Evolutionary conservation across 64 coral and sea anemone genomes (phyloP).

Genomic region (Porites lutea): DNA sequence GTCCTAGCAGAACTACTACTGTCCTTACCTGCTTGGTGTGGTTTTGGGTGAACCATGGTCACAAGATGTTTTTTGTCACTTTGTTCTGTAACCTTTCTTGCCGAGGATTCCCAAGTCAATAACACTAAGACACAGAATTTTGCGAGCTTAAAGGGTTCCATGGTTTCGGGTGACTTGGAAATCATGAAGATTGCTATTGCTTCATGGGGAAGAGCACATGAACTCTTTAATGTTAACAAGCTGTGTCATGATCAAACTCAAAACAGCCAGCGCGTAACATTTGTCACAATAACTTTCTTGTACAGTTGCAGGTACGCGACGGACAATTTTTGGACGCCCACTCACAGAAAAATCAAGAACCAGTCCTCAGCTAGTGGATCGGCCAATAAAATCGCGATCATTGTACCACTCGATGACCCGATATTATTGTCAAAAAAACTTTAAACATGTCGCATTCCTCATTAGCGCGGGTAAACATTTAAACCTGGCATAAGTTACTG

Average conservation of each 20-base stretch:
- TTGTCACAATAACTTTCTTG: neutral
- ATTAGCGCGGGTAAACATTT: too few relatives aligned
- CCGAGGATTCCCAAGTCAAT: neutral
- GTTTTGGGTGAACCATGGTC: conserved; percentile 1
- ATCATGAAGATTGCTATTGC: neutral
- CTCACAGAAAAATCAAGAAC: too few relatives aligned
- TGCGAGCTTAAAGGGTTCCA: neutral
- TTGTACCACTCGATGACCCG: too few relatives aligned
- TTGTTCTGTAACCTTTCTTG: neutral
- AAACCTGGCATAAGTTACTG: too few relatives aligned
- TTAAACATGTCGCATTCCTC: too few relatives aligned
- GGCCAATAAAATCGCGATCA: too few relatives aligned
- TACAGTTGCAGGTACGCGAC: neutral
- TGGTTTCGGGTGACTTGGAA: neutral
- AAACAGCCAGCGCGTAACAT: neutral
- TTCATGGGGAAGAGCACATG: neutral
- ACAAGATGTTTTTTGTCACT: conserved; percentile 30
- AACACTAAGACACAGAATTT: neutral
- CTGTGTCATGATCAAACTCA: neutral
- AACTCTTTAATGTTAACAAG: neutral
- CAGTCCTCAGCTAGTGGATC: too few relatives aligned
- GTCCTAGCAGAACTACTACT: neutral
- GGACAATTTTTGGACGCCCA: neutral
- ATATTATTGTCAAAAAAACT: too few relatives aligned
- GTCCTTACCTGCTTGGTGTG: conserved; percentile 11